Evolutionary conservation across 2,797 vertebrate genomes (phyloP), one percentile per base, ranked within the genome.

Genomic region (Epinephelus malabaricus): DNA sequence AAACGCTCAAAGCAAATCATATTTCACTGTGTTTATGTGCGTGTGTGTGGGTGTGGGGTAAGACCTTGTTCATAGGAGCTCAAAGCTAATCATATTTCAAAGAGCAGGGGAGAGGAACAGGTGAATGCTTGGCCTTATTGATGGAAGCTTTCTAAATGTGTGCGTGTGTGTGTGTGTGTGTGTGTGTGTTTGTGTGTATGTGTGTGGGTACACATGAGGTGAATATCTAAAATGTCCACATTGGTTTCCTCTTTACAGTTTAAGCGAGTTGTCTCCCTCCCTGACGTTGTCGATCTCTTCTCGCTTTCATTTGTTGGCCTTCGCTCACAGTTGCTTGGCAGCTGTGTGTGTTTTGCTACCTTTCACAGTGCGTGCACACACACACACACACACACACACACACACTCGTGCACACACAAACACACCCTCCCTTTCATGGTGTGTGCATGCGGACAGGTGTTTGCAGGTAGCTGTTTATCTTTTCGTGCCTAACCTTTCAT

Each of bases 81-180:
- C 97, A 98, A 98, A 98, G 97, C 97, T 97, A 97, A 99, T 99
- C 96, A 96, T 96, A 96, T 98, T 97, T 96, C 97, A 98, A 97
- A 96, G 96, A 94, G 92, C 62, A 30, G 15, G 14, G 65, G 51
- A 74, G 88, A 90, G 71, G 78, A 95, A 94, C 94, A 96, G 96
- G 96, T 96, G 96, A 96, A 90, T 69, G 90, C 87, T 91, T 89
- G 86, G 86, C 72, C 79, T 89, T 86, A 87, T 93, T 91, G 86
- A 90, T 72, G 73, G 73, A 59, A 30, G 87, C 73, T 78, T 75
- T 82, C 66, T 72, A 60, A 85, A 67, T 55, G 38, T 86, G 79
- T 56, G 75, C 76, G 45, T 13, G 13, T 27, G 55, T 34, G 58
- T 82, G 45, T n/a, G n/a, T n/a, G n/a, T n/a, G n/a, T n/a, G n/a